Evolutionary conservation across 2,888 invertebrate species (phyloP), one percentile per base, ranked within the genome.

Genomic region (Rhingia rostrata): DNA sequence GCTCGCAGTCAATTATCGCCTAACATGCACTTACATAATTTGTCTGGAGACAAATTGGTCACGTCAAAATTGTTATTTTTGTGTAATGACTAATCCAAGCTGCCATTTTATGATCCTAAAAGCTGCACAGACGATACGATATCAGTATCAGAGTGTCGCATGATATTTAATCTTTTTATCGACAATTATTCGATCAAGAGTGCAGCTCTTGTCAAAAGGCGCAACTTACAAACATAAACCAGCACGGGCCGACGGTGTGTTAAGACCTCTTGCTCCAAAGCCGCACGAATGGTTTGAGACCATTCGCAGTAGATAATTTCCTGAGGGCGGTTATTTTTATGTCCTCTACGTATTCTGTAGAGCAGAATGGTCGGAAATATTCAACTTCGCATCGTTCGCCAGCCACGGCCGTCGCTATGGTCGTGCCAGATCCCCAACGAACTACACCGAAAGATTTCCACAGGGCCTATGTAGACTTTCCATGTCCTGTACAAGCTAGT

Each of bases 281-380:
- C 47, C 14, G 5, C 30, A 39, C 37, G 12, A 49, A 32, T 22
- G 10, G 30, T 35, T 6, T 3, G 39, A 45, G n/a, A 58, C 39
- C 14, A 39, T 66, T 67, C 54, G 69, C 58, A 14, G 69, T 33
- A 10, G 64, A 70, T 35, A 30, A 77, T 72, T 58, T 33, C 72
- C 82, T 22, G 66, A 78, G 72, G 82, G 82, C 32, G 64, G 64
- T 37, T 78, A 61, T 61, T 72, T 82, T 61, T 77, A 54, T 82
- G 77, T 82, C 70, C 60, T 66, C 70, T n/a, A 56, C 60, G 64
- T 70, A 64, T 64, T 51, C 45, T 60, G 66, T 6, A 66, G 12
- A 70, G 33, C 54, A 69, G 45, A 64, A 75, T 63, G 49, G 66
- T 37, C 54, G 32, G 64, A 35, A 14, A 58, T 22, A 22, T 22